These are phyloP conservation scores for Zingel zingel DNA, from an alignment of 2,113 vertebrate species.

Conservation along the genomic window DNA sequence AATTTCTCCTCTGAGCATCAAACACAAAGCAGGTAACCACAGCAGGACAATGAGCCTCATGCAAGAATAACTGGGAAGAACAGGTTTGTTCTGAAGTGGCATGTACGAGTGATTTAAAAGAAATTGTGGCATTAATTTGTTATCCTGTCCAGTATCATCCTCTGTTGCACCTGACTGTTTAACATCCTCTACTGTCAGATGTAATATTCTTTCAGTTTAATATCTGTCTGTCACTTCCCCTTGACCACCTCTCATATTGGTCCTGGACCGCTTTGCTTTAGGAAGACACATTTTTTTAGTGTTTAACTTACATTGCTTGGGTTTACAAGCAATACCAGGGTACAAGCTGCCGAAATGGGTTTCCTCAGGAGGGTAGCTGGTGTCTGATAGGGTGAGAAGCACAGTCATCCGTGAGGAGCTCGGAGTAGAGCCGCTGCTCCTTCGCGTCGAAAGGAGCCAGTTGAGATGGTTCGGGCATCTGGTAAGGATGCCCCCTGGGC, in stretches of 20 bases:
- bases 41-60: neutral
- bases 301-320: neutral
- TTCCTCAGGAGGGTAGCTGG: no score
- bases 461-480: no score
- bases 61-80: neutral
- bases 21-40: slow-evolving; percentile 18
- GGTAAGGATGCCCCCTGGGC: no score
- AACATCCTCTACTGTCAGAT: neutral
- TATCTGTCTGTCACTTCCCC: neutral
- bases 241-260: neutral
- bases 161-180: neutral
- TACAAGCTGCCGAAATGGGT: no score
- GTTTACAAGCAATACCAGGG: neutral
- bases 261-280: neutral
- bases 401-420: no score
- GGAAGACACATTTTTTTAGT: neutral
- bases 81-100: neutral
- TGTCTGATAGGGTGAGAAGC: no score
- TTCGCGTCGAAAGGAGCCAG: no score
- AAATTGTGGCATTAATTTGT: neutral
- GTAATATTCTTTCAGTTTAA: neutral
- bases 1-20: slow-evolving; percentile 22
- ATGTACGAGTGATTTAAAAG: neutral
- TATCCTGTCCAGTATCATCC: neutral
- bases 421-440: no score